These are phyloP conservation scores for Ctenopoma kingsleyae DNA, from an alignment of 2,797 vertebrate species.

Conservation along the genomic window DNA sequence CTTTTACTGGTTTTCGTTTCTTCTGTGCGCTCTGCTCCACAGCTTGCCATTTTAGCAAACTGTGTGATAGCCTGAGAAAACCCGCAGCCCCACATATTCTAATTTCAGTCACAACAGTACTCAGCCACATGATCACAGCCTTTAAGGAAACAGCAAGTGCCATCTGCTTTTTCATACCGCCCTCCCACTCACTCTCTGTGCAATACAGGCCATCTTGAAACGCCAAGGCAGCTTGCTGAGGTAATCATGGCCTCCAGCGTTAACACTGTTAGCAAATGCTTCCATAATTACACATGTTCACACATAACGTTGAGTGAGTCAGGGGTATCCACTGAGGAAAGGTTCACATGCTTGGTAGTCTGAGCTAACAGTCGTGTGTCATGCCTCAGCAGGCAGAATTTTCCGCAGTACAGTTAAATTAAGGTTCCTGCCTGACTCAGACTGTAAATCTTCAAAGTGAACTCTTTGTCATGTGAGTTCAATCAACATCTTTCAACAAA, in stretches of 20 bases:
- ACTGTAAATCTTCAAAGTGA: not conserved
- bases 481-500: constrained; percentile 10
- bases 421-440: constrained; percentile 5
- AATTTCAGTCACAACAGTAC: constrained; percentile 69
- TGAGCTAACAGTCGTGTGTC: constrained; percentile 12
- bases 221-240: constrained; percentile 57
- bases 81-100: constrained; percentile 44
- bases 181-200: constrained; percentile 62
- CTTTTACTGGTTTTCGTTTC: not conserved
- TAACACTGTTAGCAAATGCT: constrained; percentile 53
- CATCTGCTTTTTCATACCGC: constrained; percentile 69
- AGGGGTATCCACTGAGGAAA: constrained; percentile 31
- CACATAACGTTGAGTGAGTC: constrained; percentile 50
- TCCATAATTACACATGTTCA: constrained; percentile 64
- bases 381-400: constrained; percentile 3
- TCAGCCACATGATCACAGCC: constrained; percentile 71
- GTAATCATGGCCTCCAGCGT: constrained; percentile 60
- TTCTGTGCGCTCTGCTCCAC: constrained; percentile 14
- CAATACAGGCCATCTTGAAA: constrained; percentile 52
- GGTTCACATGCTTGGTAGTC: constrained; percentile 27
- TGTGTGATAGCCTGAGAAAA: constrained; percentile 60
- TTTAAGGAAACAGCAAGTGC: constrained; percentile 67
- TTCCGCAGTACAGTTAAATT: constrained; percentile 17
- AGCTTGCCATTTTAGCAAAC: constrained; percentile 26
- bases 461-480: constrained; percentile 5